Evolutionary conservation across 2,888 invertebrate genomes (phyloP).

Genomic region (Andrena bicolor): DNA sequence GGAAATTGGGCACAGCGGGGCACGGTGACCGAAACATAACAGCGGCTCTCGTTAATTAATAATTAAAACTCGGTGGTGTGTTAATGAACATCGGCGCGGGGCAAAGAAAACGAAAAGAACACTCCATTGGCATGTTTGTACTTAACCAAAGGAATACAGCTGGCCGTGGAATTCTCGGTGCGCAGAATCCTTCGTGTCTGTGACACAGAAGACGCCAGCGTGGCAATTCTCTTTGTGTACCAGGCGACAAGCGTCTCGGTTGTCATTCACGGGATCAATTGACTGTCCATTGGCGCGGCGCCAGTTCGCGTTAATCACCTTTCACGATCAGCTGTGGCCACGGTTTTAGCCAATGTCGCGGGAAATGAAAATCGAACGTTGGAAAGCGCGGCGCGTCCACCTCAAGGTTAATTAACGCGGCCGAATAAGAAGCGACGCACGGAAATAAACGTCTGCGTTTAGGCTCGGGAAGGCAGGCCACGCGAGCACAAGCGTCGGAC

Average conservation of each 20-base stretch:
- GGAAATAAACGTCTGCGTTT: slow-evolving; percentile 51
- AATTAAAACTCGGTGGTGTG: background rate
- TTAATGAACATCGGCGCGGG: background rate
- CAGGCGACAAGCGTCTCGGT: background rate
- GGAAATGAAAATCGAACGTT: slow-evolving; percentile 59
- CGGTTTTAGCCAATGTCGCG: slow-evolving; percentile 64
- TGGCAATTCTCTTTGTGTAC: slow-evolving; percentile 1
- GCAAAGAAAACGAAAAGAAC: background rate
- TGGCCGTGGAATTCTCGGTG: slow-evolving; percentile 18
- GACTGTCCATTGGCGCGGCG: slow-evolving; percentile 58
- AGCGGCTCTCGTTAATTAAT: background rate
- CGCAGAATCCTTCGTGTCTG: slow-evolving; percentile 36
- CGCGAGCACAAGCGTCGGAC: slow-evolving; percentile 2
- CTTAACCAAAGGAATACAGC: slow-evolving; percentile 40
- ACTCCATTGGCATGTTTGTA: slow-evolving; percentile 15
- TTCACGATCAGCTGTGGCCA: slow-evolving; percentile 59
- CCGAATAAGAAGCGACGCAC: slow-evolving; percentile 27
- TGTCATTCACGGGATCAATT: slow-evolving; percentile 62
- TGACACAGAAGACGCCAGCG: slow-evolving; percentile 22
- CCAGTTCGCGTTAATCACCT: slow-evolving; percentile 68
- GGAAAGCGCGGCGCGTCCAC: slow-evolving; percentile 46
- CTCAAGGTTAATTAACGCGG: slow-evolving; percentile 70
- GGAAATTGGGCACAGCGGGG: background rate
- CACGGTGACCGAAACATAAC: background rate
- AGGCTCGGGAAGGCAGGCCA: background rate